These are phyloP conservation scores for Carassius carassius DNA, from an alignment of 2,113 vertebrate genomes.

Conservation along the genomic window DNA sequence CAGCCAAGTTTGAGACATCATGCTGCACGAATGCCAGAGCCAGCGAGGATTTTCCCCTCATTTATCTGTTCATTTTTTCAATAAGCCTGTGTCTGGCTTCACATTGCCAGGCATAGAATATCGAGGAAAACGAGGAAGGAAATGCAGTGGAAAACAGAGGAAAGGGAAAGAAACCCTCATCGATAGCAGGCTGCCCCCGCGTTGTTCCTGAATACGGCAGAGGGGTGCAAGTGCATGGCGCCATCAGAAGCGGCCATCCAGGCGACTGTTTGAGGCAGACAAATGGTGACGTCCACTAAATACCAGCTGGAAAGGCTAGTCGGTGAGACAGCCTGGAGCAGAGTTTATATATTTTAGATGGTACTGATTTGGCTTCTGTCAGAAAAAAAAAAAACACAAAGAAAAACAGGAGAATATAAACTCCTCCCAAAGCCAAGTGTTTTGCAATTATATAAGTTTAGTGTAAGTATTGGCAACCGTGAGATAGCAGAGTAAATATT, in stretches of 20 bases:
- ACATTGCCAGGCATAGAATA: slow-evolving; percentile 81
- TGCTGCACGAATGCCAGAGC: slow-evolving; percentile 70
- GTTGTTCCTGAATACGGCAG: slow-evolving; percentile 77
- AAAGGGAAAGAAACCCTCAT: slow-evolving; percentile 80
- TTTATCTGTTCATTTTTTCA: slow-evolving; percentile 83
- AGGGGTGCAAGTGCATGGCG: slow-evolving; percentile 73
- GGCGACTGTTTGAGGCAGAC: slow-evolving; percentile 70
- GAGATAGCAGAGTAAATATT: neutral
- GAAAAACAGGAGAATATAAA: slow-evolving; percentile 58
- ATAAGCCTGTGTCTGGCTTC: slow-evolving; percentile 81
- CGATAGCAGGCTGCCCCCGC: slow-evolving; percentile 75
- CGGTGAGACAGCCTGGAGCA: slow-evolving; percentile 54
- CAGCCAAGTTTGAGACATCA: slow-evolving; percentile 70
- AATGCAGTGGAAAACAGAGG: slow-evolving; percentile 81
- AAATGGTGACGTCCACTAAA: slow-evolving; percentile 69
- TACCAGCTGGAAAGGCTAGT: slow-evolving; percentile 66
- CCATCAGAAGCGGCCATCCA: slow-evolving; percentile 75
- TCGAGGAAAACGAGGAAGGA: slow-evolving; percentile 86
- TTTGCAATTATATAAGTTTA: slow-evolving; percentile 60
- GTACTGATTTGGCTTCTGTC: slow-evolving; percentile 70
- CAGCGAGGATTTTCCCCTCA: slow-evolving; percentile 70
- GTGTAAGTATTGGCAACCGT: neutral
- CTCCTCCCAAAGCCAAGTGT: slow-evolving; percentile 60
- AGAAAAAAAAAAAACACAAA: slow-evolving; percentile 51
- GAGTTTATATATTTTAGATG: slow-evolving; percentile 77